Evolutionary conservation across 2,113 vertebrate species (phyloP), one percentile per base, ranked within the genome.

Genomic region (Gopherus flavomarginatus): DNA sequence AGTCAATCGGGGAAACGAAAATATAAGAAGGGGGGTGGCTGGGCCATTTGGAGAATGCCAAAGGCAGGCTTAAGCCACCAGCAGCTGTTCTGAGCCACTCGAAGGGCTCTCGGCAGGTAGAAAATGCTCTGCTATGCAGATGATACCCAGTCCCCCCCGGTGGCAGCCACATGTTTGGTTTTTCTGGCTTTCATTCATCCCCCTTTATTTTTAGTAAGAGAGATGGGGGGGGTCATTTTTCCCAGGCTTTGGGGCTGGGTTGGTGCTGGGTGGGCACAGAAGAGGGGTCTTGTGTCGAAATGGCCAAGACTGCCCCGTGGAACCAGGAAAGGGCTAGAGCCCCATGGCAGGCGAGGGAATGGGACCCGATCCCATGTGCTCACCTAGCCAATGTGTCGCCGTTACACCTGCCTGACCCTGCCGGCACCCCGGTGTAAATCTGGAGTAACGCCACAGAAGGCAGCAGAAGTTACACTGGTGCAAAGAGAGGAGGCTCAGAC

Each of bases 1-100:
- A 96, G 96, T 95, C 95, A 87, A 94, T 94, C 85, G 78, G 90
- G 83, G 56, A 57, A 82, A 82, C 26, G 75, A 54, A 81, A 19
- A 85, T 22, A 38, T 11, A 50, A 31, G 17, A 12, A 12, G 81
- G 89, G 50, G 93, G 90, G 57, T 3, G 44, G 86, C 11, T 3
- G 3, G 17, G 87, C 56, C 1, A 47, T 49, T 44, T 56, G 42
- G 31, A 91, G 85, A 56, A 81, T 31, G 29, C 65, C 52, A 52
- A 53, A 53, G 80, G 31, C 49, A 22, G 80, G 80, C 27, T 19
- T 35, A 21, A 31, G 47, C 42, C 29, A 26, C 7, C 12, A 11
- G 27, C 78, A 50, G 78, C 78, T 80, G 47, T 50, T 80, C 47
- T 16, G 78, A 80, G 47, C 52, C 82, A 47, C 5, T 3, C 49